Base-by-base conservation (phyloP, 2,113 vertebrate genomes). In the Polyodon spathula region DNA sequence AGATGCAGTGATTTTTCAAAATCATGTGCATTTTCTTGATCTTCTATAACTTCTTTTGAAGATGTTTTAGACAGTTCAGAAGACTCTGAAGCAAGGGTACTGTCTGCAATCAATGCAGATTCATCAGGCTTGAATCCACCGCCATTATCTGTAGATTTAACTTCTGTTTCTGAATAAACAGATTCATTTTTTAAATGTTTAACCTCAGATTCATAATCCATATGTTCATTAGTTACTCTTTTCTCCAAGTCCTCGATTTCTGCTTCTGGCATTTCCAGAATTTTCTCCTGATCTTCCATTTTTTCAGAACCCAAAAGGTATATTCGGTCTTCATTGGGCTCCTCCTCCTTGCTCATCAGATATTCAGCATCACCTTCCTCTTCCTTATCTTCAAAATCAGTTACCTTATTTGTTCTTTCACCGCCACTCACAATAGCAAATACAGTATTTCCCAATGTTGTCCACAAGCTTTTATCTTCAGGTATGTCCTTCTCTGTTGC, bases 381-480 rank as follows among this genome's bases (percentile, higher is more conserved):
- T 4, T 82, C 61, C 0, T 71, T 74, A 9, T 64, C 78, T 56
- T 80, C 71, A 4, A 68, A 69, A 57, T 46, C 73, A 5, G 60
- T 10, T 60, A 65, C 48, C 2, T 71, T 60, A 43, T 11, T 9
- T 0, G 4, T 76, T 3, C 43, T 73, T 66, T 82, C 67, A 8
- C 69, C 82, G 1, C 76, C 83, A 6, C 73, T 77, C 55, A 89
- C 81, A 57, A 76, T 68, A n/a, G 85, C 81, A 75, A 85, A 77
- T 48, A 79, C 63, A 0, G 73, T 69, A 58, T 86, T 86, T 38
- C 81, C 82, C 48, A 77, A 44, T 56, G 73, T 42, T 7, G 79
- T 76, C 42, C 77, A 69, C 44, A 70, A 27, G 60, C 71, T 73
- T 58, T 76, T 79, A n/a, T 74, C 16, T 0, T 62, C 62, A 14